Conservation (phyloP, 2,888 invertebrate species). For the Marronus borbonicus region DNA sequence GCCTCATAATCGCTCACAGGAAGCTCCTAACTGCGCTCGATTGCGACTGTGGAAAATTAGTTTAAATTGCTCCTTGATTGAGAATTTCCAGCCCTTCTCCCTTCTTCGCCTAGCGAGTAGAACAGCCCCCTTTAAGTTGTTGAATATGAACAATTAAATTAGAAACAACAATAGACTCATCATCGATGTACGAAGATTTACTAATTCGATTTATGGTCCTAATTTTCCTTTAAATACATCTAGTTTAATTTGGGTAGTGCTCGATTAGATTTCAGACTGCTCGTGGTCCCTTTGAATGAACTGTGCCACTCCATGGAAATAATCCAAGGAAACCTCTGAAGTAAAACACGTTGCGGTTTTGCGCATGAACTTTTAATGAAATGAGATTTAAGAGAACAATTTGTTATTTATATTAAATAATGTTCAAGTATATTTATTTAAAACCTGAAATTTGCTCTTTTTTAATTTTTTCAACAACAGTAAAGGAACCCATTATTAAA, state of each 20-base stretch:
- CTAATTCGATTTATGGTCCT: slow-evolving; percentile 22
- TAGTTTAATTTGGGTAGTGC: not conserved
- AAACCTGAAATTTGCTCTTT: too few relatives aligned
- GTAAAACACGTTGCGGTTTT: not conserved
- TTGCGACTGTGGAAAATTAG: slow-evolving; percentile 54
- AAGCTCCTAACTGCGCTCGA: slow-evolving; percentile 51
- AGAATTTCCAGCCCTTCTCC: slow-evolving; percentile 46
- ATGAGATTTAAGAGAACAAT: too few relatives aligned
- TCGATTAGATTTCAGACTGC: not conserved
- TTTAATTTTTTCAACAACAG: too few relatives aligned
- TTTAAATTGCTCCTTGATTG: slow-evolving; percentile 54
- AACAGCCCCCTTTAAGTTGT: slow-evolving; percentile 34
- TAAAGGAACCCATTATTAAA: too few relatives aligned
- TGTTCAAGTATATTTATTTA: too few relatives aligned
- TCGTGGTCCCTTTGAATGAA: too few relatives aligned
- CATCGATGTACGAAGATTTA: slow-evolving; percentile 34
- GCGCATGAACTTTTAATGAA: too few relatives aligned
- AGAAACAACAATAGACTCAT: slow-evolving; percentile 35
- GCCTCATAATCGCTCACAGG: slow-evolving; percentile 50
- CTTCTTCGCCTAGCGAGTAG: not conserved
- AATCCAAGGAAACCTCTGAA: not conserved
- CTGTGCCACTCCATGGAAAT: not conserved
- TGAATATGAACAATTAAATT: slow-evolving; percentile 47
- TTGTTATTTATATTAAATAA: too few relatives aligned
- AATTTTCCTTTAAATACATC: not conserved